Base-by-base conservation (phyloP, 2,113 vertebrate genomes). In the Chaenogobius annularis region DNA sequence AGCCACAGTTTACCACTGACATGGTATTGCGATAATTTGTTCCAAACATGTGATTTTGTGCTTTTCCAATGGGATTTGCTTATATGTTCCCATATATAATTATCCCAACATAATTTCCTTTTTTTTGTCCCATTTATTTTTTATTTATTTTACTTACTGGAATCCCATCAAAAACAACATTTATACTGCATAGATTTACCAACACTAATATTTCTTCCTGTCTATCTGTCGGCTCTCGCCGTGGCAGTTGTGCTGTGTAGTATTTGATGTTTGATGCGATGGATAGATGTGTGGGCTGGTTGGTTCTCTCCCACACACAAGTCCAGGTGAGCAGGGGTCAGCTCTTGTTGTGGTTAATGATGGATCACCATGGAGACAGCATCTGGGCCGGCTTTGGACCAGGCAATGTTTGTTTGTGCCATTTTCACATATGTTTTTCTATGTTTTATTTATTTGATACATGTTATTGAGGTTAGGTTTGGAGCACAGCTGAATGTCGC, bases 291-390 rank as follows among this genome's bases (percentile, higher is more conserved):
- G 17, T 19, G 69, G 68, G 20, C 50, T 43, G 68, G 26, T 44
- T 55, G 50, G 31, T 54, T 69, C 79, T 80, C 71, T 47, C 70
- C 65, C 23, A 78, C 20, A 35, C 46, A 71, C 1, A 9, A 10
- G 19, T 66, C 61, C 63, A 80, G 83, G 74, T 85, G 78, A 77
- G 69, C 78, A 73, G 66, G 56, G 66, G 79, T 83, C 72, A 81
- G 77, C 77, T 19, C 19, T 23, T 81, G 79, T 80, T 80, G 68
- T 64, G 68, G 67, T 79, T 73, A 0, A 73, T 85, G 76, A 83
- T 73, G 70, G 74, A 84, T 85, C 80, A 83, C 86, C 80, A 68
- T 84, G 79, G 74, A 31, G 71, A 86, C 66, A 47, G 66, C 52
- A 80, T 77, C 76, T 80, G 66, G 80, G 75, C 75, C 76, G 62